Conservation (phyloP, 2,797 vertebrate genomes). For the Nyctalus aviator region DNA sequence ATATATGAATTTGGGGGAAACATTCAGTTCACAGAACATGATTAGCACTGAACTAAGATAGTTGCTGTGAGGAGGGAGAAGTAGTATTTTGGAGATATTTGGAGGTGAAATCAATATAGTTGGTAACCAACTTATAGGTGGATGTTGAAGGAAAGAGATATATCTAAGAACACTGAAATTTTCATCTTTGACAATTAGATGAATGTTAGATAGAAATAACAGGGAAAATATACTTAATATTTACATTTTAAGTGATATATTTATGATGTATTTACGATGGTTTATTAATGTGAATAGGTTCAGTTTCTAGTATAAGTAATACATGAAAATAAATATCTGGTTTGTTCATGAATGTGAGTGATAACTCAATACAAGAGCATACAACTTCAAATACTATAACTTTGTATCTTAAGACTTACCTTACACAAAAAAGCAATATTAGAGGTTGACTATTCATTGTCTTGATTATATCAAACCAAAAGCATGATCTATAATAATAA, state of each 20-base stretch:
- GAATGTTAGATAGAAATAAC: background rate
- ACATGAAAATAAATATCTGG: background rate
- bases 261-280: conserved; percentile 11
- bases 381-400: background rate
- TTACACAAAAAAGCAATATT: background rate
- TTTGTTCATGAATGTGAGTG: background rate
- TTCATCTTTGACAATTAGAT: conserved; percentile 11
- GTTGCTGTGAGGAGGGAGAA: background rate
- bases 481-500: background rate
- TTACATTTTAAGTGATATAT: conserved; percentile 28
- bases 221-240: background rate
- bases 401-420: background rate
- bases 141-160: background rate
- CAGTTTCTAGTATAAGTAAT: conserved; percentile 13
- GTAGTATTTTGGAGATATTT: background rate
- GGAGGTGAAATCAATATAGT: background rate
- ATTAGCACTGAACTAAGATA: background rate
- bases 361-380: conserved; percentile 32
- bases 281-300: conserved; percentile 41
- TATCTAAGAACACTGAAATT: conserved; percentile 6
- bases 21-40: background rate
- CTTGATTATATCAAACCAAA: conserved; percentile 40
- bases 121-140: background rate
- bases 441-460: background rate
- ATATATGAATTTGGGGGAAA: background rate